Evolutionary conservation across 2,888 invertebrate species (phyloP).

Genomic region (Morpho deidamia): DNA sequence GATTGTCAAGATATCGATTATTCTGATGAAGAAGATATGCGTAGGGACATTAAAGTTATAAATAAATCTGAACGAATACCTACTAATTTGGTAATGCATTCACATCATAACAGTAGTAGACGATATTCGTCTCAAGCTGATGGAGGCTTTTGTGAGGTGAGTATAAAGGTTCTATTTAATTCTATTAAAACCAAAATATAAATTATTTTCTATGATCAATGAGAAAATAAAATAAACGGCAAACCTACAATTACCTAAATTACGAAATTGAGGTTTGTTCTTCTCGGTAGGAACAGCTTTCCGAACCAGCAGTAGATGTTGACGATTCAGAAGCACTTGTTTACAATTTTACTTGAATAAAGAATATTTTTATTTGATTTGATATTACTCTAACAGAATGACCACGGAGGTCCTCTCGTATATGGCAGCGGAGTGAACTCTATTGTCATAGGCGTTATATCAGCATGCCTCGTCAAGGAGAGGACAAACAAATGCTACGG

Average conservation of each 20-base stretch:
- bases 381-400: slow-evolving; percentile 44
- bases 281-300: too few relatives aligned
- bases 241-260: too few relatives aligned
- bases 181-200: too few relatives aligned
- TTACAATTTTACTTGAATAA: too few relatives aligned
- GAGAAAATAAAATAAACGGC: too few relatives aligned
- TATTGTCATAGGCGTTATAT: slow-evolving; percentile 58
- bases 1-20: slow-evolving; percentile 64
- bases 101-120: slow-evolving; percentile 47
- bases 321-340: too few relatives aligned
- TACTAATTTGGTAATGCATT: slow-evolving; percentile 52
- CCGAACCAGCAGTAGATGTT: too few relatives aligned
- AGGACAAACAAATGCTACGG: slow-evolving; percentile 60
- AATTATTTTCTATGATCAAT: too few relatives aligned
- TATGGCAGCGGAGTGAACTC: slow-evolving; percentile 51
- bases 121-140: slow-evolving; percentile 27
- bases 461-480: slow-evolving; percentile 62
- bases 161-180: too few relatives aligned
- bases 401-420: slow-evolving; percentile 61
- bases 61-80: slow-evolving; percentile 42
- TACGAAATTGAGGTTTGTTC: too few relatives aligned
- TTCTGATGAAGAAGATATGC: slow-evolving; percentile 49
- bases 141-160: slow-evolving; percentile 66
- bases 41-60: slow-evolving; percentile 32
- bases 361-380: too few relatives aligned